Base-by-base conservation (phyloP, 2,797 vertebrate genomes). In the Ctenopoma multispine region DNA sequence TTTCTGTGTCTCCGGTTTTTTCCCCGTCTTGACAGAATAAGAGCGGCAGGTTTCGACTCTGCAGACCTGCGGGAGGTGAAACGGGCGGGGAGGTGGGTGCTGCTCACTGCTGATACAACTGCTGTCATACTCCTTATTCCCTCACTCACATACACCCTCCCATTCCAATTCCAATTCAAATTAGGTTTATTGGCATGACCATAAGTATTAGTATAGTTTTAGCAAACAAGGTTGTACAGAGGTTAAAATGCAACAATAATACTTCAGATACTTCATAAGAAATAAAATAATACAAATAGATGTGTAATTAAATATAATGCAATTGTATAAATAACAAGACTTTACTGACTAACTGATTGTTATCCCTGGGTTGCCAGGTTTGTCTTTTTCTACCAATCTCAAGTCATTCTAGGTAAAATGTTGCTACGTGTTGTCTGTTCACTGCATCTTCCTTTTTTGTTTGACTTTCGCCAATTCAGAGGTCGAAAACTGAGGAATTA, bases 31-130 rank as follows among this genome's bases (percentile, higher is more conserved):
- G 7, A 34, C 34, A 10, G 70, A 54, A 55, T 17, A 38, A 72
- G 75, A 76, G 61, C 69, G 54, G 65, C 73, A 72, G 84, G 75
- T 81, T 71, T 59, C 43, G 38, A 76, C 61, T 60, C 56, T 64
- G 72, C 23, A 54, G 74, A 70, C 82, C 67, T 51, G 74, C 74
- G 76, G 83, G 78, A 82, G 75, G 67, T 41, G 66, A 50, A 20
- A 21, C 6, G 18, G 68, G 58, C 55, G 64, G 63, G 31, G 58
- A 24, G 49, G 67, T 5, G 44, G 75, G 59, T 79, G 77, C 87
- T 82, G 83, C 44, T 60, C 14, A 9, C 65, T 7, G 65, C 78
- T 80, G 82, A 85, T 77, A 81, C 72, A 80, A 66, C 79, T 53
- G 68, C 81, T 74, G 81, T 84, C 83, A 81, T 67, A 48, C 48